phyloP scores from a whole-genome alignment of 2,797 vertebrate genomes.

The Graptemys geographica region DNA sequence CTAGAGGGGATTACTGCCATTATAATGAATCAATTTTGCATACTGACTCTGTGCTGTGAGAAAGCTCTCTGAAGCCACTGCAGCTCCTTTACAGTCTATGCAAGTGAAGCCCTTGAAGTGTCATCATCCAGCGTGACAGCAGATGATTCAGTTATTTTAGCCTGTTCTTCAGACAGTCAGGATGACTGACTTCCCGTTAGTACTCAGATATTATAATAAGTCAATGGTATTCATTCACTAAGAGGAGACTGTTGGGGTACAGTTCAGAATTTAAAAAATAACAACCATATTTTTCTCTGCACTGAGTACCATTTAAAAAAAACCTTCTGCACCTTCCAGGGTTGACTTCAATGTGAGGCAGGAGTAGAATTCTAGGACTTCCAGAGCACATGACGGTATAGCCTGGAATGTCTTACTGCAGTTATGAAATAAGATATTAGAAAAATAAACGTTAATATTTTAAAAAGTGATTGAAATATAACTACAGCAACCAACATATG shows the following conservation, averaged over 20 bases:
- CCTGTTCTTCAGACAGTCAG: background rate
- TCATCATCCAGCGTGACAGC: background rate
- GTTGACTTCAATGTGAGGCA: background rate
- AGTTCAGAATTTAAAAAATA: background rate
- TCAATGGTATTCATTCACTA: background rate
- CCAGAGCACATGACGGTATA: background rate
- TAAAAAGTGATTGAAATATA: fast-evolving
- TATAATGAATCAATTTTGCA: background rate
- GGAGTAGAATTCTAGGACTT: background rate
- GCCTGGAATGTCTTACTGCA: background rate
- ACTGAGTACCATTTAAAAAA: background rate
- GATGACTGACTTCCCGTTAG: background rate
- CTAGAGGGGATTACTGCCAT: background rate
- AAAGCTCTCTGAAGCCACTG: background rate
- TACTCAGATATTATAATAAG: background rate
- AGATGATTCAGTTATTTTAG: background rate
- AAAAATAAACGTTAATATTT: background rate
- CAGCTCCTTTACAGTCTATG: background rate
- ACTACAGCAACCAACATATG: background rate
- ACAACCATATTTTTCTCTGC: background rate
- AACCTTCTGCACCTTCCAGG: background rate
- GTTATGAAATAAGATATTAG: background rate
- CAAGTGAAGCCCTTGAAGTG: background rate
- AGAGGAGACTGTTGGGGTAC: background rate
- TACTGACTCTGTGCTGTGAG: background rate